Conservation (phyloP, 2,113 vertebrate genomes). For the Oophaga pumilio region DNA sequence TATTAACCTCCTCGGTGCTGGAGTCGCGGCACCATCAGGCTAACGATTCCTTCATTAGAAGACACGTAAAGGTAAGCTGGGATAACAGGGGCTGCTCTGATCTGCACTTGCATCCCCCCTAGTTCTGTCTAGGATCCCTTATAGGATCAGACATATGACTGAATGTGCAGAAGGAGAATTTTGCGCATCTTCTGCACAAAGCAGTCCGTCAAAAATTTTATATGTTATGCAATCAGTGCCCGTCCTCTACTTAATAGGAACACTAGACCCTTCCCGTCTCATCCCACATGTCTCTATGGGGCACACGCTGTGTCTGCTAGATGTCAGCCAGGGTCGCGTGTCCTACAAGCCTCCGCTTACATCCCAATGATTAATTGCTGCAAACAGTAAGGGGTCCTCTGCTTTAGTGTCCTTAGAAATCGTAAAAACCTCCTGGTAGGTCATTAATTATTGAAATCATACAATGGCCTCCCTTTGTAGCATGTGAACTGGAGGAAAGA, state of each 20-base stretch:
- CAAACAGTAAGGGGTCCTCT: slow-evolving; percentile 6
- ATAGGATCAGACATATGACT: neutral
- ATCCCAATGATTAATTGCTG: slow-evolving; percentile 10
- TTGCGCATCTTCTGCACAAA: neutral
- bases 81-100: neutral
- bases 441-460: slow-evolving; percentile 53
- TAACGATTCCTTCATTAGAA: slow-evolving; percentile 8
- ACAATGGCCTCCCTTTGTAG: slow-evolving; percentile 38
- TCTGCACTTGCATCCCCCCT: neutral
- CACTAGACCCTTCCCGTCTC: neutral
- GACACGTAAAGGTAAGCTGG: slow-evolving; percentile 39
- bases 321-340: neutral
- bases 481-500: slow-evolving; percentile 23
- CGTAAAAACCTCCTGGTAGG: slow-evolving; percentile 14
- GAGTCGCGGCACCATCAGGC: neutral
- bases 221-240: neutral
- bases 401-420: neutral
- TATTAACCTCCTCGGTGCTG: neutral
- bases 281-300: neutral
- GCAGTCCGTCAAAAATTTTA: neutral
- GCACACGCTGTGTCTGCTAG: neutral
- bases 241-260: neutral
- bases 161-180: neutral
- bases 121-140: neutral
- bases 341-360: slow-evolving; percentile 2